Conservation (phyloP, 1,140 invertebrate species). For the Achatina immaculata region DNA sequence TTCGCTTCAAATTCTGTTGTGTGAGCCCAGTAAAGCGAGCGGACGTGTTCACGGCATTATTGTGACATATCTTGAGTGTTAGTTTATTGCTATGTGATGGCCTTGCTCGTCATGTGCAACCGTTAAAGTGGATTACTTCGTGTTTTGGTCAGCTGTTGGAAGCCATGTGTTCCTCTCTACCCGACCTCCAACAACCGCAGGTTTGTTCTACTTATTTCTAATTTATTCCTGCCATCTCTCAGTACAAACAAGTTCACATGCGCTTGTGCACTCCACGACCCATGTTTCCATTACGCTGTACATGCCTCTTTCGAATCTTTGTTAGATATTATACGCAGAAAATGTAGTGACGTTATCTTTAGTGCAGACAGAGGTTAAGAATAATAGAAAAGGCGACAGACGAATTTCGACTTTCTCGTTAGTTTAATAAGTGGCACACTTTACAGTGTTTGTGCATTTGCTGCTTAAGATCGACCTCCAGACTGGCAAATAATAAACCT, state of each 20-base stretch:
- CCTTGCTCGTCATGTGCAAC: not conserved
- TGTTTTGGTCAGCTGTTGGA: not conserved
- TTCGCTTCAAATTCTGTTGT: constrained; percentile 2
- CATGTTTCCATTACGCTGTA: too few relatives aligned
- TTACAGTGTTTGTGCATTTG: too few relatives aligned
- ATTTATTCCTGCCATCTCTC: not conserved
- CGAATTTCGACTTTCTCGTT: too few relatives aligned
- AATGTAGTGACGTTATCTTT: too few relatives aligned
- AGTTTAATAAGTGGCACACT: too few relatives aligned
- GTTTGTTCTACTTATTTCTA: not conserved
- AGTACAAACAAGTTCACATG: not conserved
- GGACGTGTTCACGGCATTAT: not conserved
- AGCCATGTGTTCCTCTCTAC: constrained; percentile 4
- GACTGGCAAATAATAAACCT: too few relatives aligned
- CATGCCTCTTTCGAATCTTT: too few relatives aligned
- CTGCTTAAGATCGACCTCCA: too few relatives aligned
- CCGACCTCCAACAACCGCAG: not conserved
- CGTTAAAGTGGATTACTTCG: constrained; percentile 19
- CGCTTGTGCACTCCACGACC: not conserved
- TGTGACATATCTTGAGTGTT: constrained; percentile 9
- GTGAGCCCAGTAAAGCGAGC: not conserved
- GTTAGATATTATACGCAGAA: too few relatives aligned
- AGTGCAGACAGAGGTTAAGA: too few relatives aligned
- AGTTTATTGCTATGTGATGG: constrained; percentile 30
- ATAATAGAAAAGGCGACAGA: too few relatives aligned